A percentile compares a stretch with the other conserved stretches of the same genome.
Conservation (phyloP, 2,888 invertebrate species). For the Camponotus fellah region DNA sequence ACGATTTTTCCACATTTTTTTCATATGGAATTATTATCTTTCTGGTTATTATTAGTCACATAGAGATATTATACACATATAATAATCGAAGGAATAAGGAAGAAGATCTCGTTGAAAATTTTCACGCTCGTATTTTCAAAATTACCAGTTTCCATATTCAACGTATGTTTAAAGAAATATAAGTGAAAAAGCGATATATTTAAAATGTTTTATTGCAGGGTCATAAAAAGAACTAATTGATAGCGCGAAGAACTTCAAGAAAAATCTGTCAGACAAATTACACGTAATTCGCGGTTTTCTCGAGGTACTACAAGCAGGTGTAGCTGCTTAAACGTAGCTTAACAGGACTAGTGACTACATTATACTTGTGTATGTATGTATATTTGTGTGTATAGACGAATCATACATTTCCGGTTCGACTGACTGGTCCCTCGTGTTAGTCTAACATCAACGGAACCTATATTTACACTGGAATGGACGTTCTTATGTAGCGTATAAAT, state of each 20-base stretch:
- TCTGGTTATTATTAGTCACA: too few species aligned
- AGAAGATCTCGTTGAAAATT: too few species aligned
- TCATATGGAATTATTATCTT: not conserved
- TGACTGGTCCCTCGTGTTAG: conserved; percentile 53
- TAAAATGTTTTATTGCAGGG: not conserved
- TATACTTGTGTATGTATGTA: conserved; percentile 38
- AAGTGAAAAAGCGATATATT: not conserved
- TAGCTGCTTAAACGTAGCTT: conserved; percentile 55
- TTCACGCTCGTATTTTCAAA: too few species aligned
- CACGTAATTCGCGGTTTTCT: conserved; percentile 11
- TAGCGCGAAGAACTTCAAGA: not conserved
- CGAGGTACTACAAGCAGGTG: conserved; percentile 34
- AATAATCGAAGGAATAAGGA: too few species aligned
- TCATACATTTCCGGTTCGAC: conserved; percentile 66
- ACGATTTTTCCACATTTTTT: not conserved
- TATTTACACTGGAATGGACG: conserved; percentile 48
- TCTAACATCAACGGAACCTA: conserved; percentile 44
- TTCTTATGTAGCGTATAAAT: conserved; percentile 25
- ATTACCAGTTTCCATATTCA: too few species aligned
- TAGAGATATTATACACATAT: too few species aligned
- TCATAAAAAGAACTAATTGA: not conserved
- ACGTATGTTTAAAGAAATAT: not conserved
- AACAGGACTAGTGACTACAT: conserved; percentile 56
- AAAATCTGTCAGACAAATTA: not conserved
- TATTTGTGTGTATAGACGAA: conserved; percentile 18